Evolutionary conservation across 2,797 vertebrate genomes (phyloP).

Genomic region (Sciurus carolinensis): DNA sequence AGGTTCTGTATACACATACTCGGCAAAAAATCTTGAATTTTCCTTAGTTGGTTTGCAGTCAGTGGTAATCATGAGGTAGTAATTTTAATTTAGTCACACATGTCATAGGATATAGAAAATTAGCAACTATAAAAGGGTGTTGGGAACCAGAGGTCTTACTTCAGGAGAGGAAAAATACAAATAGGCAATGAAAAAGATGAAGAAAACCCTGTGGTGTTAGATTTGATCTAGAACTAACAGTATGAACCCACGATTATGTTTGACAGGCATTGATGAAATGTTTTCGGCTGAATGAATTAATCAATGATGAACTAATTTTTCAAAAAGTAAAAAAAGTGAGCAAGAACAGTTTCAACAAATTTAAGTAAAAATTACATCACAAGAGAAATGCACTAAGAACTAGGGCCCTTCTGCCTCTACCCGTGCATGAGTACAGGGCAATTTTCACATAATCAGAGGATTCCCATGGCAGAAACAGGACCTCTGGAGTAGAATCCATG

Average conservation of each 20-base stretch:
- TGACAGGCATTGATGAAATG: background rate
- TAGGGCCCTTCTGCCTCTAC: background rate
- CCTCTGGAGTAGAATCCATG: background rate
- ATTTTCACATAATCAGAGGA: background rate
- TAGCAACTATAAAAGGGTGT: background rate
- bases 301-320: background rate
- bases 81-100: background rate
- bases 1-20: background rate
- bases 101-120: background rate
- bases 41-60: background rate
- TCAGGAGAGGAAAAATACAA: background rate
- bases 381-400: background rate
- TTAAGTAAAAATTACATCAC: background rate
- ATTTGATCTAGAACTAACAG: background rate
- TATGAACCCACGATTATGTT: background rate
- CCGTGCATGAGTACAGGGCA: background rate
- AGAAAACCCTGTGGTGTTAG: background rate
- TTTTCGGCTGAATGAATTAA: background rate
- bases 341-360: background rate
- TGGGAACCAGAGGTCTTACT: background rate
- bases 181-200: background rate
- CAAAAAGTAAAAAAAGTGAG: conserved; percentile 8
- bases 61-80: background rate
- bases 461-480: background rate
- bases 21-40: background rate